Evolutionary conservation across 2,797 vertebrate genomes (phyloP).

Genomic region (Sciurus vulgaris): DNA sequence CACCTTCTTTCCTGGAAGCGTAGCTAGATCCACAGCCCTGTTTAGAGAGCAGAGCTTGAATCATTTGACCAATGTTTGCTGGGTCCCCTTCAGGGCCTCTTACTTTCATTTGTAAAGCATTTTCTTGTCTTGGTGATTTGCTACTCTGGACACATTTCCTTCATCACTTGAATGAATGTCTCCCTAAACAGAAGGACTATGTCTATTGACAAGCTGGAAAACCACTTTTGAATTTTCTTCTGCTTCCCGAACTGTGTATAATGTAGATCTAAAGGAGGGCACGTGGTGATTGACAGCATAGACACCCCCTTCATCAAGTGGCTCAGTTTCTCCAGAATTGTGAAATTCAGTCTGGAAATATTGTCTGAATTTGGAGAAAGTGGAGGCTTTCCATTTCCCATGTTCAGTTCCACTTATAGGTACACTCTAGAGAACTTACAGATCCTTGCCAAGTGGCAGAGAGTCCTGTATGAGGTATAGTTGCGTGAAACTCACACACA

Average conservation of each 20-base stretch:
- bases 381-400: neutral
- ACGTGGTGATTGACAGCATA: neutral
- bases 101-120: neutral
- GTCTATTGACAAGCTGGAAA: neutral
- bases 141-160: neutral
- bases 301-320: neutral
- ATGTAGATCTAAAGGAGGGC: neutral
- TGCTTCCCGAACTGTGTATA: neutral
- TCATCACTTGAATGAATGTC: neutral
- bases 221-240: neutral
- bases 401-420: conserved; percentile 10
- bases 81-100: neutral
- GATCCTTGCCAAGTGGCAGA: neutral
- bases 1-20: neutral
- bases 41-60: neutral
- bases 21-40: neutral
- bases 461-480: neutral
- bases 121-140: neutral
- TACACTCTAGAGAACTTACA: neutral
- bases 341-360: neutral
- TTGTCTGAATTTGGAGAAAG: conserved; percentile 3
- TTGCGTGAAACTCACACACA: neutral
- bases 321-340: neutral
- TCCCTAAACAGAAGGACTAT: neutral
- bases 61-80: neutral